phyloP scores from a whole-genome alignment of 2,888 invertebrate genomes.

The Schizotus pectinicornis region DNA sequence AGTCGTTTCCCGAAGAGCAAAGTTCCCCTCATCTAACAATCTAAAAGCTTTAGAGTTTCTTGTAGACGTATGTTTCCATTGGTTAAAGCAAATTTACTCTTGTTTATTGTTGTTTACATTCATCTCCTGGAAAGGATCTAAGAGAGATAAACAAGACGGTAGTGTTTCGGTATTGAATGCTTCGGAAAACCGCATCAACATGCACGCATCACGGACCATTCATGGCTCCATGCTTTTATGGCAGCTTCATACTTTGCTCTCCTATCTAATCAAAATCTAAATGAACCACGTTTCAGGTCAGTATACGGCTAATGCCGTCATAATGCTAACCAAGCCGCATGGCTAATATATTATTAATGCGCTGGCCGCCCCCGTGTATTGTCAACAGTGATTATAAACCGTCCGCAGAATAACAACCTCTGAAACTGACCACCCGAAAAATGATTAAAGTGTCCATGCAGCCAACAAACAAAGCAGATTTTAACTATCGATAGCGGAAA shows the following conservation, averaged over 20 bases:
- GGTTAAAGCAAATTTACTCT: conserved; percentile 7
- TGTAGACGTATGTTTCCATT: conserved; percentile 5
- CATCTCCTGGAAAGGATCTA: not conserved
- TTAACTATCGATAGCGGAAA: too few species aligned
- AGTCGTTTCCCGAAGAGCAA: not conserved
- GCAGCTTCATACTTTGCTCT: not conserved
- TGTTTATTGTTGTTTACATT: conserved; percentile 24
- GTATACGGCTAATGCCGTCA: not conserved
- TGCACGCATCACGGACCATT: not conserved
- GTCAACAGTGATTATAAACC: not conserved
- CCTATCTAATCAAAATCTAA: conserved; percentile 17
- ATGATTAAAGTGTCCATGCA: too few species aligned
- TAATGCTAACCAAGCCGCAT: not conserved
- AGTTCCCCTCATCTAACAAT: conserved; percentile 3
- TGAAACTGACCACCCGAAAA: too few species aligned
- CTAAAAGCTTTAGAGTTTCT: conserved; percentile 10
- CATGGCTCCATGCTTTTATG: not conserved
- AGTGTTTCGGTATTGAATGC: conserved; percentile 7
- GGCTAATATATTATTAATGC: conserved; percentile 9
- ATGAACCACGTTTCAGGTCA: conserved; percentile 12
- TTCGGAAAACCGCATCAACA: conserved; percentile 6
- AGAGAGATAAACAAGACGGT: not conserved
- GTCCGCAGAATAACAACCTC: too few species aligned
- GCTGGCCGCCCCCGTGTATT: not conserved
- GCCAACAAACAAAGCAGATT: too few species aligned